phyloP scores from a whole-genome alignment of 2,113 vertebrate species.

The Malurus alboscapulatus region DNA sequence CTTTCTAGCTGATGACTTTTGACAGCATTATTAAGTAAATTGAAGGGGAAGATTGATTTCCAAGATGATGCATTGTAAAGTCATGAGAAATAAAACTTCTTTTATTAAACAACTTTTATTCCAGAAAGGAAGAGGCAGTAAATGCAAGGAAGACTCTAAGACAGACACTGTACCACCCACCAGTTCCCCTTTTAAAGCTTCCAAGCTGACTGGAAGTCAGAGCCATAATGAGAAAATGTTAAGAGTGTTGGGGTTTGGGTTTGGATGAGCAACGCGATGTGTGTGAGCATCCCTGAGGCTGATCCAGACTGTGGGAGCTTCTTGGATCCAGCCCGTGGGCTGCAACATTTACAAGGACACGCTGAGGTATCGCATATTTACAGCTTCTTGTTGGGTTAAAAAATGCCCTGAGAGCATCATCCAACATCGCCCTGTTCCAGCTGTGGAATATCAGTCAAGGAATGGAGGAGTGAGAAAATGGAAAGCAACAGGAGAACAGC shows the following conservation, averaged over 20 bases:
- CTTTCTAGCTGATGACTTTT: conserved; percentile 50
- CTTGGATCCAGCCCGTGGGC: neutral
- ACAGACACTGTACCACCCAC: conserved; percentile 51
- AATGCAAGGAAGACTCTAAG: conserved; percentile 22
- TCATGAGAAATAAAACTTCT: conserved; percentile 18
- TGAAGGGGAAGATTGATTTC: conserved; percentile 42
- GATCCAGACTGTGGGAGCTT: neutral
- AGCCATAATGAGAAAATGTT: neutral
- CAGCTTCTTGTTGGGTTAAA: neutral
- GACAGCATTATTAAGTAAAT: conserved; percentile 29
- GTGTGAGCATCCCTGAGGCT: conserved; percentile 17
- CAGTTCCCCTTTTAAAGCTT: conserved; percentile 9
- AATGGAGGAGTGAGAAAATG: neutral
- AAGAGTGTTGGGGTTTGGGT: conserved; percentile 2
- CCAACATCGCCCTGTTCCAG: neutral
- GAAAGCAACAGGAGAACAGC: neutral
- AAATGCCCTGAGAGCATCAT: neutral
- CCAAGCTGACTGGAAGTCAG: conserved; percentile 36
- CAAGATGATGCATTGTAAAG: conserved; percentile 52
- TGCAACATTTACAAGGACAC: neutral
- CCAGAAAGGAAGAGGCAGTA: conserved; percentile 34
- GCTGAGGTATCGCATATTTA: neutral
- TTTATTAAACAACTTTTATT: neutral
- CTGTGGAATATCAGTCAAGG: neutral
- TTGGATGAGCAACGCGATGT: conserved; percentile 2